Evolutionary conservation across 2,888 invertebrate genomes (phyloP).

Genomic region (Polymixis flavicincta): DNA sequence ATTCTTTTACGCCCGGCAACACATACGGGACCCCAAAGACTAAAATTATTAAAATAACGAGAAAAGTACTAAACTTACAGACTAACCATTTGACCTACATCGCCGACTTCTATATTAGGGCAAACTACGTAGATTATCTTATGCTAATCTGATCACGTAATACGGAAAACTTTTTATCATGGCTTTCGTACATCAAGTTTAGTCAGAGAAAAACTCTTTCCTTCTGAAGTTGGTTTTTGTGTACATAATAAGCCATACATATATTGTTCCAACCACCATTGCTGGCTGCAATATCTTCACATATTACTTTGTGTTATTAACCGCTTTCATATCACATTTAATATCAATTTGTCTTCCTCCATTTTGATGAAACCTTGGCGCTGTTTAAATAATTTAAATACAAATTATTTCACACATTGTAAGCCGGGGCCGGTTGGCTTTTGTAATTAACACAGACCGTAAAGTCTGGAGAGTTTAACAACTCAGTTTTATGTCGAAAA

Average conservation of each 20-base stretch:
- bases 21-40: too few relatives aligned
- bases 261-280: too few relatives aligned
- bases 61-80: not conserved
- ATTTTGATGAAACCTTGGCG: constrained; percentile 24
- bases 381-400: constrained; percentile 47
- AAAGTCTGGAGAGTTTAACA: constrained; percentile 63
- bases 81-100: constrained; percentile 4
- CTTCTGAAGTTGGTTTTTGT: not conserved
- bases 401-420: constrained; percentile 63
- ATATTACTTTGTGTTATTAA: constrained; percentile 1
- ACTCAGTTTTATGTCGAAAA: constrained; percentile 70
- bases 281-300: not conserved
- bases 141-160: constrained; percentile 36
- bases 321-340: constrained; percentile 20
- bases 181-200: constrained; percentile 9
- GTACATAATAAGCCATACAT: too few relatives aligned
- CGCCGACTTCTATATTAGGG: constrained; percentile 6
- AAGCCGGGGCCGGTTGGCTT: constrained; percentile 42
- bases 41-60: not conserved
- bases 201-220: constrained; percentile 2
- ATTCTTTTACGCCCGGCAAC: too few relatives aligned
- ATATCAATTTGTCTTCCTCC: constrained; percentile 39
- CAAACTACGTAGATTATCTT: constrained; percentile 31
- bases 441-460: constrained; percentile 69
- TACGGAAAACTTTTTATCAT: constrained; percentile 26